Base-by-base conservation (phyloP, 2,113 vertebrate genomes). In the Oncorhynchus kisutch region DNA sequence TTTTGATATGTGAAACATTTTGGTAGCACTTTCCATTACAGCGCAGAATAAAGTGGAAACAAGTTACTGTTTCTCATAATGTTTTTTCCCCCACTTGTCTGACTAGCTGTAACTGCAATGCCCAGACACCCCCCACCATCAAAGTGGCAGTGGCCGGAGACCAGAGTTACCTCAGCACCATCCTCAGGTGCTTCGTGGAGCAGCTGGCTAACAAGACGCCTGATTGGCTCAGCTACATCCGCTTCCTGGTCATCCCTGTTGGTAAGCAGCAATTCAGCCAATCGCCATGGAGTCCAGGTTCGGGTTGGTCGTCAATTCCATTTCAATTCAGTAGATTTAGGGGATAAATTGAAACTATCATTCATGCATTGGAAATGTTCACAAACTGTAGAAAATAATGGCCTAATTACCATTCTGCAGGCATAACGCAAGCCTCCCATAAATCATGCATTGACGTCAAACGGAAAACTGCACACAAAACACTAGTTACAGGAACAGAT, bases 171-270 rank as follows among this genome's bases (percentile, higher is more conserved):
- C 90, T 92, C 29, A 92, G 88, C 86, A 81, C 86, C 12, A 81
- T 89, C 60, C 88, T 93, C n/a, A 68, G 88, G 79, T 92, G 90
- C 82, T 92, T 92, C 0, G 92, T 93, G 18, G 92, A 93, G 65
- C 92, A 93, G 79, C 87, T 93, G 27, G 92, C 91, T 71, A 91
- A 90, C 85, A 92, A 92, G 83, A 92, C 92, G 0, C 88, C 91
- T 1, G 92, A 93, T 77, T 93, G 92, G 92, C 84, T 92, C 51
- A 91, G 77, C 79, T 93, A 92, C 62, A 75, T 93, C 67, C 91
- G 91, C 64, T 92, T 93, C 76, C 84, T 92, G 49, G 76, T 92
- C 83, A 84, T 93, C 45, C 92, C 92, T 0, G 62, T 91, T 0
- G 92, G 92, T 93, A 81, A 80, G 84, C 1, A 27, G 5, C 16